A percentile compares a stretch with the other conserved stretches of the same genome.
These are phyloP conservation scores for Plumapathes pennacea DNA, from an alignment of 92 coral and sea anemone genomes.

Conservation along the genomic window DNA sequence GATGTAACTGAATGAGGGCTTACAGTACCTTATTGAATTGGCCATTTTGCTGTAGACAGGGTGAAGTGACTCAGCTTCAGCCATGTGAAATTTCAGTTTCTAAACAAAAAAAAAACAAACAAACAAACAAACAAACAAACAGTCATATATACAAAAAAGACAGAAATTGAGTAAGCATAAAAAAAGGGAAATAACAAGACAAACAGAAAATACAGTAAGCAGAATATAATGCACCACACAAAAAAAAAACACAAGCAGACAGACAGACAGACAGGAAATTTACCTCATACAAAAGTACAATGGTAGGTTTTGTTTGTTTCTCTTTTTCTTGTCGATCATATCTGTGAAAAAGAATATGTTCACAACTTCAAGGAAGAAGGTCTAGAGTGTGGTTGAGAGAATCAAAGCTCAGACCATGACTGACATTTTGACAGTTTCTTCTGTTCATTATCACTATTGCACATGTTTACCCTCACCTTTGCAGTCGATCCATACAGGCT, in stretches of 20 bases:
- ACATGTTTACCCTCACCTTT: slow-evolving; percentile 65
- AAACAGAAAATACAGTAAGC: background rate
- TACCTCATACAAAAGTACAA: slow-evolving; percentile 90
- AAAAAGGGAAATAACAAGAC: background rate
- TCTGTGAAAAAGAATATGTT: slow-evolving; percentile 34
- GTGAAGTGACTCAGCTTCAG: slow-evolving; percentile 83
- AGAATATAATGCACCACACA: background rate
- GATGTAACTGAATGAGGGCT: too few species aligned
- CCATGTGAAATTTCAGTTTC: slow-evolving; percentile 87
- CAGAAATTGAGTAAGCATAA: background rate
- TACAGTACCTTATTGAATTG: slow-evolving; percentile 87
- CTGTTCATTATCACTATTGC: too few species aligned
- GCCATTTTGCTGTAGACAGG: slow-evolving; percentile 91
- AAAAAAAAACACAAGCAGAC: background rate
- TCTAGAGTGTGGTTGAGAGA: too few species aligned
- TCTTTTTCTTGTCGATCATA: slow-evolving; percentile 80
- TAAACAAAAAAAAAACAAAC: background rate
- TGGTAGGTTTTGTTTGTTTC: slow-evolving; percentile 64
- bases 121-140: background rate
- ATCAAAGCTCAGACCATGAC: too few species aligned
- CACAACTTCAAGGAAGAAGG: too few species aligned
- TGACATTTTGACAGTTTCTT: too few species aligned
- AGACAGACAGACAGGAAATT: background rate
- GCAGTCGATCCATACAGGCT: slow-evolving; percentile 70
- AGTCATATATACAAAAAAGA: background rate